Evolutionary conservation across 2,888 invertebrate genomes (phyloP).

Genomic region (Ormia ochracea): DNA sequence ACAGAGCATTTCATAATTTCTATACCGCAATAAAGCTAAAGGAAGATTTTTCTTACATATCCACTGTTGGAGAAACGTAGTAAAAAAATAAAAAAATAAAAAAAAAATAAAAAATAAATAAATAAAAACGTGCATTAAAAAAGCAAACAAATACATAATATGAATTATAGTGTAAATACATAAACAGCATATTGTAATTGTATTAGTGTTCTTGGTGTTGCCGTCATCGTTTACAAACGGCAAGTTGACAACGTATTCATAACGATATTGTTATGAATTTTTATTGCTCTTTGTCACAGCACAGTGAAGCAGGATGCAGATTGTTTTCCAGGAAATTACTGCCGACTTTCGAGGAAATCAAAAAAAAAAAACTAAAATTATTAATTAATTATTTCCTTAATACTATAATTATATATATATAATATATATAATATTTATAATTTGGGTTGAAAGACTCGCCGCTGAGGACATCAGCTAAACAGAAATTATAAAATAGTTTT

Average conservation of each 20-base stretch:
- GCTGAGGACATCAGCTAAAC: too few species aligned
- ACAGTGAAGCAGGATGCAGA: neutral
- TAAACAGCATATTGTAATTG: constrained; percentile 59
- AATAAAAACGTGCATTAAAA: neutral
- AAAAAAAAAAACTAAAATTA: too few species aligned
- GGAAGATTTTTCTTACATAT: neutral
- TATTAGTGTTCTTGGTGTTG: constrained; percentile 20
- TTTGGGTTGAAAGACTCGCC: too few species aligned
- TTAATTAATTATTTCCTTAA: too few species aligned
- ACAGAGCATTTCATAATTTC: constrained; percentile 23
- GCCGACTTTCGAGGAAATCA: too few species aligned
- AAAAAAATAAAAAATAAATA: neutral
- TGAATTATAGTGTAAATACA: constrained; percentile 54
- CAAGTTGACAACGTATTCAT: constrained; percentile 56
- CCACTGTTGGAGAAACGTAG: neutral
- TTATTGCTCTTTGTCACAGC: constrained; percentile 51
- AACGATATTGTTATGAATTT: constrained; percentile 62
- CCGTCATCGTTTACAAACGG: constrained; percentile 43
- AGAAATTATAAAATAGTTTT: too few species aligned
- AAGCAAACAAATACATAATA: constrained; percentile 44
- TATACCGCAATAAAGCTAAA: constrained; percentile 19
- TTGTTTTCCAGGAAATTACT: too few species aligned
- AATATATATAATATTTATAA: too few species aligned
- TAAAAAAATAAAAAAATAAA: too few species aligned
- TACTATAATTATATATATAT: too few species aligned